These are phyloP conservation scores for Synergus itoensis DNA, from an alignment of 2,888 invertebrate genomes.

Conservation along the genomic window DNA sequence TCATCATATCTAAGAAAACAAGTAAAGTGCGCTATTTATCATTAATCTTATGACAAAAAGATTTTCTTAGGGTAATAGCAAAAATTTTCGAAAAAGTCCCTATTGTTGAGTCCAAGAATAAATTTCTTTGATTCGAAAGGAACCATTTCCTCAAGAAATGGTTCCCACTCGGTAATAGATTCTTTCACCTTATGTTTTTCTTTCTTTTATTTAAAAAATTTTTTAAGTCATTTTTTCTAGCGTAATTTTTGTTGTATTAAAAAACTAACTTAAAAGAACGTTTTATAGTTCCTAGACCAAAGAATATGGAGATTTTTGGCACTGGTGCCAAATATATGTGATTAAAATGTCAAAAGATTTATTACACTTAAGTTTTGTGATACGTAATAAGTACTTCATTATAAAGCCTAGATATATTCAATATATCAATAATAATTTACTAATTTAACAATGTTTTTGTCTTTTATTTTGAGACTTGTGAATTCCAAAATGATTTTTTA, in stretches of 20 bases:
- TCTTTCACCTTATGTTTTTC: too few species aligned
- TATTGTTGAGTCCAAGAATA: too few species aligned
- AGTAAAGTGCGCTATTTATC: not conserved
- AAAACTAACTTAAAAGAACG: not conserved
- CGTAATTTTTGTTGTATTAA: not conserved
- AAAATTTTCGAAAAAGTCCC: too few species aligned
- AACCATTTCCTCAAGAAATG: too few species aligned
- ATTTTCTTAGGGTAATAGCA: too few species aligned
- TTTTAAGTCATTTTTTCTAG: not conserved
- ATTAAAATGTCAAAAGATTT: not conserved
- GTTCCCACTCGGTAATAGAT: too few species aligned
- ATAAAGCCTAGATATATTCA: not conserved
- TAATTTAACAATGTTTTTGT: not conserved
- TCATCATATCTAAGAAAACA: not conserved
- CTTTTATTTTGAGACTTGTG: not conserved
- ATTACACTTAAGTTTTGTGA: not conserved
- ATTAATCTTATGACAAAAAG: not conserved
- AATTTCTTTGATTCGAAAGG: too few species aligned
- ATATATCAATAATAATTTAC: not conserved
- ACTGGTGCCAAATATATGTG: not conserved
- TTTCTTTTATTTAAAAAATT: too few species aligned
- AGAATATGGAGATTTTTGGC: not conserved
- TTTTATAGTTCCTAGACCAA: not conserved
- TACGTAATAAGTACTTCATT: not conserved
- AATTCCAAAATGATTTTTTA: not conserved